Percentiles rank a stretch among this genome's conserved stretches.
phyloP scores from a whole-genome alignment of 2,113 vertebrate genomes.

The Tyrannus savana region DNA sequence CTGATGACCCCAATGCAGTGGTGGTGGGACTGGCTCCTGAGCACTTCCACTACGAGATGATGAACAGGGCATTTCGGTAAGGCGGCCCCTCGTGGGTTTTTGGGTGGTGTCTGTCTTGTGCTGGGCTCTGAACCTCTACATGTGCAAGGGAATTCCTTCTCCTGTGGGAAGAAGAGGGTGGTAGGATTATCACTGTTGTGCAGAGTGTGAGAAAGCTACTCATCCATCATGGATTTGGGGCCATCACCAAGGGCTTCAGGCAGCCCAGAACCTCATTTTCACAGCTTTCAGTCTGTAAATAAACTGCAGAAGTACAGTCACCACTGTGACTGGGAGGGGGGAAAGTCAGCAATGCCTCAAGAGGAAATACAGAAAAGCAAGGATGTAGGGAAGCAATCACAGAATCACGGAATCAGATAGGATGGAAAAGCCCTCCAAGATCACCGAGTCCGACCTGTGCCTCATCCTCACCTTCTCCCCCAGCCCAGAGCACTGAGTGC shows the following conservation, averaged over 20 bases:
- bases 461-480: fast-evolving
- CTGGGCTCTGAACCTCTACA: background rate
- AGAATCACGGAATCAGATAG: background rate
- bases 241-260: background rate
- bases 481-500: background rate
- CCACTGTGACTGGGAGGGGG: background rate
- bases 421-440: background rate
- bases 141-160: background rate
- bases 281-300: background rate
- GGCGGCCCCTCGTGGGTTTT: background rate
- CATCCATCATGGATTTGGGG: background rate
- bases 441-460: fast-evolving
- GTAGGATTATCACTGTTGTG: fast-evolving
- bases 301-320: background rate
- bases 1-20: constrained; percentile 88
- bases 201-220: fast-evolving
- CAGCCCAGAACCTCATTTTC: background rate
- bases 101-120: background rate
- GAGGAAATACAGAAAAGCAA: background rate
- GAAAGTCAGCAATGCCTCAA: background rate
- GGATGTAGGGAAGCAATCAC: background rate
- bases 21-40: constrained; percentile 92
- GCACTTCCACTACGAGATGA: constrained; percentile 90
- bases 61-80: constrained; percentile 93
- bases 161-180: background rate